Base-by-base conservation (phyloP, 2,888 invertebrate genomes). In the Craniophora ligustri region DNA sequence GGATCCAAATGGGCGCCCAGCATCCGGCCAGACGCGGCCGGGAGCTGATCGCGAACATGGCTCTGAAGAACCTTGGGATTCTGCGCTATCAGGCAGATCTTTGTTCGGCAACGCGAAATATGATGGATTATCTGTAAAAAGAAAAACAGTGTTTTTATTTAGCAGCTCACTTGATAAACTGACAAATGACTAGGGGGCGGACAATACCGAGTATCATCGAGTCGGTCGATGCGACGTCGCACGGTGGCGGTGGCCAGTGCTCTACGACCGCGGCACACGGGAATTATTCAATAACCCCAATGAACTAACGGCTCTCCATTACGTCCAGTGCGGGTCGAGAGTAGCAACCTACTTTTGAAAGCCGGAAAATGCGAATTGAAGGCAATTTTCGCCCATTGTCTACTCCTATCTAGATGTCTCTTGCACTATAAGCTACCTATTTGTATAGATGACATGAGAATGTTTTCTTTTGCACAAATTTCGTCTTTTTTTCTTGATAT, bases 61-160 rank as follows among this genome's bases (percentile, higher is more conserved):
- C 56, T 94, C 95, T 51, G 95, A 92, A 86, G 86, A 67, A n/a
- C 72, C 57, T 18, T 76, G 77, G 10, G 84, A 64, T 19, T 84
- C 86, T 16, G 80, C 80, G 67, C 79, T 84, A 51, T 91, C 89
- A 5, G 88, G 73, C 47, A 87, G 88, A 85, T 92, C 89, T 67
- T 91, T 94, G 78, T 94, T 93, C 67, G 94, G 94, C 76, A 96
- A 88, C 77, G 96, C 95, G 86, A 97, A 97, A 85, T 97, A 97
- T 62, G 96, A 96, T 36, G 96, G 96, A 87, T 96, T 97, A 91
- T 96, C 96, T 96, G 94, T 72, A 94, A 93, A 85, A 91, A 82
- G 75, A 62, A 44, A 30, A 3, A 44, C 32, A 16, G 15, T 14
- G 13, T 8, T 10, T 32, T 31, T 14, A 14, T 16, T 28, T 21